Percentiles rank a stretch among this genome's conserved stretches.
These are phyloP conservation scores for Halichoerus grypus DNA, from an alignment of 2,113 vertebrate genomes.

Conservation along the genomic window DNA sequence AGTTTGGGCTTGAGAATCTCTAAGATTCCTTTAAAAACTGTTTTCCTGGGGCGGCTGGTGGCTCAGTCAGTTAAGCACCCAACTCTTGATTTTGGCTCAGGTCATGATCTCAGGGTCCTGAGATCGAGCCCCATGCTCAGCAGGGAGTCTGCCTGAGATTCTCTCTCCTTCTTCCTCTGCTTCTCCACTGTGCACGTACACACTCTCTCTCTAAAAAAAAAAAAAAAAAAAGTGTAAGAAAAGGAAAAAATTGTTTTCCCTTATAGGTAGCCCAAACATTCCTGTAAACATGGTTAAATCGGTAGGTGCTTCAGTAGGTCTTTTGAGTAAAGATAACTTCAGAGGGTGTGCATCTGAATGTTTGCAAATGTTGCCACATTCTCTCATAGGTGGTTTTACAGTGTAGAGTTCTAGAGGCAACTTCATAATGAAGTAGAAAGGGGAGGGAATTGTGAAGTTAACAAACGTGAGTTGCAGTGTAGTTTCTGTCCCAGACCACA, in stretches of 20 bases:
- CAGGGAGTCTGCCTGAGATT: no score
- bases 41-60: neutral
- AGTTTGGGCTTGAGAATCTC: neutral
- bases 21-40: neutral
- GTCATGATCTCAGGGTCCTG: no score
- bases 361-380: neutral
- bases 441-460: neutral
- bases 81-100: no score
- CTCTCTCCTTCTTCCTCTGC: no score
- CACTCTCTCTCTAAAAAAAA: neutral
- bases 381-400: neutral
- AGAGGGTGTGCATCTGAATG: neutral
- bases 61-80: no score
- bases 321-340: constrained; percentile 6
- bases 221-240: neutral
- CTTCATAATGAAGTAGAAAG: neutral
- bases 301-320: neutral
- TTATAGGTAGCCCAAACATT: neutral
- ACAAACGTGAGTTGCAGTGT: neutral
- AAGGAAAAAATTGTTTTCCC: neutral
- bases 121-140: no score
- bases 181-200: no score
- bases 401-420: neutral
- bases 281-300: neutral
- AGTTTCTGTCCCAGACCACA: neutral